Base-by-base conservation (phyloP, 2,888 invertebrate genomes). In the Anthrax anthrax region DNA sequence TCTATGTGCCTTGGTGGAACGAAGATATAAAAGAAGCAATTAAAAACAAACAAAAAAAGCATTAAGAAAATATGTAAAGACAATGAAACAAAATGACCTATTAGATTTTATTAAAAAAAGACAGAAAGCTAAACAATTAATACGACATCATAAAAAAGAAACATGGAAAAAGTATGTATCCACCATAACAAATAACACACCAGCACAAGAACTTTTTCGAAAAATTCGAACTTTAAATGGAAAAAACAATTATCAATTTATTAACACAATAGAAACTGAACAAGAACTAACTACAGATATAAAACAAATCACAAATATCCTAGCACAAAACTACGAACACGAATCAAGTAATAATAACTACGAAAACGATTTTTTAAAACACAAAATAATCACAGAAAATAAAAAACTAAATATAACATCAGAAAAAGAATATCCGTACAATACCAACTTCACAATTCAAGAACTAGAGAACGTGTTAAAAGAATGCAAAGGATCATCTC, bases 71-170 rank as follows among this genome's bases (percentile, higher is more conserved):
- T n/a, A n/a, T n/a, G n/a, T n/a, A n/a, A n/a, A n/a, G n/a, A n/a
- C n/a, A n/a, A 23, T 23, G 8, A 23, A 4, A 23, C 23, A 23
- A 39, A 13, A 13, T 9, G 32, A 43, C 23, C 39, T 12, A 13
- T 37, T 14, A 32, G 39, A 39, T 4, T 47, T 47, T 34, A 19
- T 43, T 8, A 27, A 17, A 14, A 42, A 38, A 1, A 47, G 27
- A 43, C 32, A 29, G 16, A 32, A 42, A 38, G 39, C 47, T 23
- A 32, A 39, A 16, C 23, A 42, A 39, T 14, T 39, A n/a, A 43
- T 43, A 18, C n/a, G 42, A n/a, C 1, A 19, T 5, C 18, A 12
- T 4, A 47, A 43, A 39, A 46, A 46, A 38, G 32, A 18, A 46
- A 14, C 18, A 9, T 42, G 37, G 41, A 18, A 37, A 37, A 16